Evolutionary conservation across 2,113 vertebrate genomes (phyloP), one percentile per base, ranked within the genome.

Genomic region (Taxidea taxus): DNA sequence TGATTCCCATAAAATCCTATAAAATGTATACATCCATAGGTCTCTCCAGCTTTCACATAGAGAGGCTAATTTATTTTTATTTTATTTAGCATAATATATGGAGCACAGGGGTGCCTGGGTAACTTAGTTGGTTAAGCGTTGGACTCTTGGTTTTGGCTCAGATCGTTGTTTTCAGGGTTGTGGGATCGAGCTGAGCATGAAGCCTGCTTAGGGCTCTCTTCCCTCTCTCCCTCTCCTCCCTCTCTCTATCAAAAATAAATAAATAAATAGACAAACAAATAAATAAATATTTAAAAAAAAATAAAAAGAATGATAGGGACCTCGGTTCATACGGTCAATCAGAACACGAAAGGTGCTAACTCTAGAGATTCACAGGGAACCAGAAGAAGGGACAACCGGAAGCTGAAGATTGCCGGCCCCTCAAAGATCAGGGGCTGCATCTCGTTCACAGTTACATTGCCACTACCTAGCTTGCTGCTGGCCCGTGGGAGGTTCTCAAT

Each of bases 401-500:
- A 81, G 21, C 27, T 54, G 11, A 44, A 37, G 62, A 18, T 31
- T 7, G 5, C 34, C 3, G 60, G 12, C 14, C 49, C 1, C 34
- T 91, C 37, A 54, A 25, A n/a, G 64, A 66, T 18, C 21, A 25
- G 7, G 9, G 15, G 18, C 31, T 37, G 5, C 0, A 0, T 31
- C n/a, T 80, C 23, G 4, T 31, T 66, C 51, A 18, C 15, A 7
- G 7, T 15, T 27, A 2, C 2, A 1, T 7, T 7, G n/a, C 34
- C 15, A 18, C n/a, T 42, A 4, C 34, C 72, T 7, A 70, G 11
- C n/a, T 82, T 49, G 6, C 29, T 34, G 54, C 20, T 51, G 74
- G 37, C 15, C 14, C 10, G 3, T 9, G 13, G 20, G 2, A 0
- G 23, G 11, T 9, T 68, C n/a, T 62, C 4, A 1, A 9, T 56